Evolutionary conservation across 2,888 invertebrate genomes (phyloP), one percentile per base, ranked within the genome.

Genomic region (Lasioglossum morio): DNA sequence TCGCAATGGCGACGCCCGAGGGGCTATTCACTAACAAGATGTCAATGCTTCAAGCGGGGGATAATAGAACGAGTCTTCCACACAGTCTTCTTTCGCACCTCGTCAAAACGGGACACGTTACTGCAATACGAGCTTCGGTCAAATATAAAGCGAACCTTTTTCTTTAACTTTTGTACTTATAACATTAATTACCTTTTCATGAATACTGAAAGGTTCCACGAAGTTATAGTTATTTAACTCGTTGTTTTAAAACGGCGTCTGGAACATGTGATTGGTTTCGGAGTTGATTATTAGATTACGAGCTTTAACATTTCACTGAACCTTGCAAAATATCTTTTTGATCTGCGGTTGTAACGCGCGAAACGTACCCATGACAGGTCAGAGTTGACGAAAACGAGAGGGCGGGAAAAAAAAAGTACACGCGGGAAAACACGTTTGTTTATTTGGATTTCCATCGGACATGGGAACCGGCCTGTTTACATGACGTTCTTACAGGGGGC

Each of bases 11-110:
- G 86, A 75, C 73, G 77, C 87, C 89, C 79, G n/a, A 19, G 90
- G 84, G 84, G 85, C 46, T 83, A 84, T 73, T 82, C 86, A 74
- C 86, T 92, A 92, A 91, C 88, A 91, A 91, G 85, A 90, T 87
- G 88, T 91, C 91, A 87, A 82, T 81, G 73, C 73, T 66, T 73
- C 53, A 30, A 34, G 81, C 48, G 48, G 1, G 60, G 27, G 60
- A 27, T 27, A 60, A 60, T 14, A 27, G n/a, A 27, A 60, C 27
- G 60, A n/a, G 27, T 5, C 60, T 12, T 27, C 60, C n/a, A n/a
- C 53, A 4, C 63, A 57, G 14, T 23, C 23, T 72, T 77, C 57
- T 43, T 69, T 70, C 77, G 60, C 27, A 40, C 70, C 10, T 19
- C 84, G 57, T 57, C 79, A 2, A 79, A 40, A 66, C 57, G 4